Percentiles rank a stretch among this genome's conserved stretches.
phyloP scores from a whole-genome alignment of 2,888 invertebrate species.

The Dasysyrphus albostriatus region DNA sequence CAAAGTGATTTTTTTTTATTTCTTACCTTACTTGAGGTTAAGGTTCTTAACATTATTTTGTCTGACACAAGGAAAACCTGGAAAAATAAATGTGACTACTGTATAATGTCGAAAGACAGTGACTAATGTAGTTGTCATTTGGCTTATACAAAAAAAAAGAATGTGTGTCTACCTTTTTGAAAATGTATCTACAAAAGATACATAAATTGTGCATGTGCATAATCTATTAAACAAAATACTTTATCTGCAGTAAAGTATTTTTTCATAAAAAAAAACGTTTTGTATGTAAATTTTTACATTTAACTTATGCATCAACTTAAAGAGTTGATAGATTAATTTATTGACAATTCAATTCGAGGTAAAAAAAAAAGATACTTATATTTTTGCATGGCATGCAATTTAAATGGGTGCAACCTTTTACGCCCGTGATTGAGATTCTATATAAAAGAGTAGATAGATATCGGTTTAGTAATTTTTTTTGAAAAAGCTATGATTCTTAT shows the following conservation, averaged over 20 bases:
- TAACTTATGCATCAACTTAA: background rate
- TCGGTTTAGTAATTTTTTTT: background rate
- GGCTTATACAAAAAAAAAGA: background rate
- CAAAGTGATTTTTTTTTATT: constrained; percentile 8
- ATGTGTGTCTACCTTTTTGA: background rate
- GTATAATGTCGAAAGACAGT: constrained; percentile 24
- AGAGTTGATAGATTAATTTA: constrained; percentile 42
- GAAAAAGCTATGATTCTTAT: background rate
- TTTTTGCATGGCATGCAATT: constrained; percentile 24
- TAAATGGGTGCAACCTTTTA: constrained; percentile 55
- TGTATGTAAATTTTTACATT: constrained; percentile 48
- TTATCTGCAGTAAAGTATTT: constrained; percentile 35
- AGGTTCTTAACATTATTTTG: constrained; percentile 9
- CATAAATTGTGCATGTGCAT: constrained; percentile 4
- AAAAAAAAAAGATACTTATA: background rate
- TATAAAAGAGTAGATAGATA: background rate
- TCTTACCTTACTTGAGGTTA: constrained; percentile 5
- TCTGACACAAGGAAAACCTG: background rate
- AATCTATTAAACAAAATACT: constrained; percentile 17
- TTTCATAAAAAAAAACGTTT: constrained; percentile 23
- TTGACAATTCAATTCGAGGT: constrained; percentile 34
- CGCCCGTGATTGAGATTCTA: constrained; percentile 32
- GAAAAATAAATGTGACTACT: constrained; percentile 26
- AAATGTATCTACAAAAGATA: background rate
- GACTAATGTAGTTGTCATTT: constrained; percentile 59